Percentiles rank a stretch among this genome's conserved stretches.
These are phyloP conservation scores for Conomelus anceps DNA, from an alignment of 2,888 invertebrate species.

Conservation along the genomic window DNA sequence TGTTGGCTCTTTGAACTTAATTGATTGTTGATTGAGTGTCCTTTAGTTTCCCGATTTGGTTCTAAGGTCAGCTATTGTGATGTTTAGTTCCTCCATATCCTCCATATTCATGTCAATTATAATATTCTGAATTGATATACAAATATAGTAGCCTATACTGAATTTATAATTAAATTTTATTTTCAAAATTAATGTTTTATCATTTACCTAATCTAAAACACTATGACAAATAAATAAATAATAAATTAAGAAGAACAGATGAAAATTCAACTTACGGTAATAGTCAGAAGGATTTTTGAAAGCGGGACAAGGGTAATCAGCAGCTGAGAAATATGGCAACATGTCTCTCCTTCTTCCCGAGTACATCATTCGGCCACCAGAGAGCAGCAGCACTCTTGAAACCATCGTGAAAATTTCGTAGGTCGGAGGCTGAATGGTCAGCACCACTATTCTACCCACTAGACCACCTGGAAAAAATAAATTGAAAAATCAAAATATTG, in stretches of 20 bases:
- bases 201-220: background rate
- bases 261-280: constrained; percentile 60
- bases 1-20: too few species aligned
- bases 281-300: constrained; percentile 96
- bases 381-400: constrained; percentile 74
- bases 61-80: too few species aligned
- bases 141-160: too few species aligned
- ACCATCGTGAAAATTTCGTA: constrained; percentile 94
- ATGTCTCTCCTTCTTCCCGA: constrained; percentile 83
- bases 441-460: constrained; percentile 69
- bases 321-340: constrained; percentile 84
- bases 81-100: too few species aligned
- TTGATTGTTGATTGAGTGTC: too few species aligned
- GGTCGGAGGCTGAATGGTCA: constrained; percentile 89
- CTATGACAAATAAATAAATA: background rate
- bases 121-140: too few species aligned
- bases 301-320: constrained; percentile 91
- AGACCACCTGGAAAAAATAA: constrained; percentile 34
- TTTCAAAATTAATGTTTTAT: too few species aligned
- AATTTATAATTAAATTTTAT: too few species aligned
- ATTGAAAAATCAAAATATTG: background rate
- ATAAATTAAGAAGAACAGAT: background rate
- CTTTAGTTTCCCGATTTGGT: too few species aligned
- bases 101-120: too few species aligned
- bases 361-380: constrained; percentile 86